Conservation (phyloP, 2,797 vertebrate species). For the Poeciliopsis paucimaculata region DNA sequence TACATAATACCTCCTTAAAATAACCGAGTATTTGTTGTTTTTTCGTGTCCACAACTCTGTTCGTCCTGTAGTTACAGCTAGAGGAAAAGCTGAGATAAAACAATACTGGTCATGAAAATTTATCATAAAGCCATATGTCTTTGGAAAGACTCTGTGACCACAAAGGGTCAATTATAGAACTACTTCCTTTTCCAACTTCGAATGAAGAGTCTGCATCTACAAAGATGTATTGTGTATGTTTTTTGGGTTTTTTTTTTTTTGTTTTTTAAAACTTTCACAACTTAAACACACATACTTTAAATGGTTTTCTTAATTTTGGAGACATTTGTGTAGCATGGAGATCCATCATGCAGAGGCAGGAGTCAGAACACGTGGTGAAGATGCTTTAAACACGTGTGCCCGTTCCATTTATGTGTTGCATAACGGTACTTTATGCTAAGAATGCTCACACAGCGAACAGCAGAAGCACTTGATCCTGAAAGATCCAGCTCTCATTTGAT, state of each 20-base stretch:
- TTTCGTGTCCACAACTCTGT: not conserved
- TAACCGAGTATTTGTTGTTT: not conserved
- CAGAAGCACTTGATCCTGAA: constrained; percentile 68
- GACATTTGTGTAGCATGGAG: not conserved
- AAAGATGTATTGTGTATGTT: not conserved
- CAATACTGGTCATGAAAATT: too few relatives aligned
- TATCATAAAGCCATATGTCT: too few relatives aligned
- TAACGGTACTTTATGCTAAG: constrained; percentile 64
- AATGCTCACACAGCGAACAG: constrained; percentile 57
- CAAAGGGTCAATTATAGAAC: not conserved
- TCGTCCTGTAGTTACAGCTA: not conserved
- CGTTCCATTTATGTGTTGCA: constrained; percentile 64
- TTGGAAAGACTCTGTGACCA: not conserved
- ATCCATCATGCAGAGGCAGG: not conserved
- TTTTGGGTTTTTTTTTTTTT: too few relatives aligned
- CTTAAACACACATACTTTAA: not conserved
- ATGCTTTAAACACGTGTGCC: constrained; percentile 16
- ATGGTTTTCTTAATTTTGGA: not conserved
- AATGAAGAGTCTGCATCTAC: not conserved
- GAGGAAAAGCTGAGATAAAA: not conserved
- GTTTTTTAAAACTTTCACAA: not conserved
- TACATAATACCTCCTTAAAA: too few relatives aligned
- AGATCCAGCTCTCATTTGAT: constrained; percentile 65
- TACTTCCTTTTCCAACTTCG: not conserved
- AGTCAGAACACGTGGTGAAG: constrained; percentile 1